Evolutionary conservation across 2,888 invertebrate species (phyloP).

Genomic region (Sympetrum striolatum): DNA sequence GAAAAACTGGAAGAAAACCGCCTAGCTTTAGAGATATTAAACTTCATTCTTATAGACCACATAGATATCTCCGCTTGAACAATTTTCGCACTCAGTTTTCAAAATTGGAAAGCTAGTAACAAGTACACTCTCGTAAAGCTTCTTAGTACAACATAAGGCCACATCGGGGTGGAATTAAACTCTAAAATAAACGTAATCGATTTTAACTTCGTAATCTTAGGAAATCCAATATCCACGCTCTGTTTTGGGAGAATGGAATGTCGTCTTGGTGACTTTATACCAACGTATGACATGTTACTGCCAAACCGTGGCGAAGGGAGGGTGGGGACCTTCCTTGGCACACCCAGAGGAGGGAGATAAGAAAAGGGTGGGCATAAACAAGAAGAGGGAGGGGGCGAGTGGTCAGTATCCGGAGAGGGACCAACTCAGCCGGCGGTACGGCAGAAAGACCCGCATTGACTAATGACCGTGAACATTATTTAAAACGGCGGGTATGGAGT

Average conservation of each 20-base stretch:
- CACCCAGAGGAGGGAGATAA: background rate
- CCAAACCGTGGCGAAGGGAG: background rate
- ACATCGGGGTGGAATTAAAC: too few relatives aligned
- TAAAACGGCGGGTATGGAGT: constrained; percentile 33
- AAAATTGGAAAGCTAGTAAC: too few relatives aligned
- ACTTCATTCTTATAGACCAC: too few relatives aligned
- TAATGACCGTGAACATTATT: constrained; percentile 40
- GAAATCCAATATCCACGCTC: background rate
- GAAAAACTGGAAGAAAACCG: too few relatives aligned
- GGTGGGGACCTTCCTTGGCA: background rate
- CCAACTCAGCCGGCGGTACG: background rate
- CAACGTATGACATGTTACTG: background rate
- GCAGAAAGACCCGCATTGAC: constrained; percentile 36
- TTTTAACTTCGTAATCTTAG: background rate
- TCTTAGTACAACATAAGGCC: too few relatives aligned
- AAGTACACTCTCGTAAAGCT: too few relatives aligned
- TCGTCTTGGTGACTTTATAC: background rate
- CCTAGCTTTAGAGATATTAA: too few relatives aligned
- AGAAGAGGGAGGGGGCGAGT: background rate
- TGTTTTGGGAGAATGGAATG: background rate
- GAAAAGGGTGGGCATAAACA: background rate
- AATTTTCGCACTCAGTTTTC: too few relatives aligned
- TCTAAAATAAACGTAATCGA: background rate
- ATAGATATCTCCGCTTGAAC: too few relatives aligned
- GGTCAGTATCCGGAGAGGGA: constrained; percentile 27